Percentiles rank a stretch among this genome's conserved stretches.
phyloP scores from a whole-genome alignment of 2,113 vertebrate genomes.

The Myocastor coypus region DNA sequence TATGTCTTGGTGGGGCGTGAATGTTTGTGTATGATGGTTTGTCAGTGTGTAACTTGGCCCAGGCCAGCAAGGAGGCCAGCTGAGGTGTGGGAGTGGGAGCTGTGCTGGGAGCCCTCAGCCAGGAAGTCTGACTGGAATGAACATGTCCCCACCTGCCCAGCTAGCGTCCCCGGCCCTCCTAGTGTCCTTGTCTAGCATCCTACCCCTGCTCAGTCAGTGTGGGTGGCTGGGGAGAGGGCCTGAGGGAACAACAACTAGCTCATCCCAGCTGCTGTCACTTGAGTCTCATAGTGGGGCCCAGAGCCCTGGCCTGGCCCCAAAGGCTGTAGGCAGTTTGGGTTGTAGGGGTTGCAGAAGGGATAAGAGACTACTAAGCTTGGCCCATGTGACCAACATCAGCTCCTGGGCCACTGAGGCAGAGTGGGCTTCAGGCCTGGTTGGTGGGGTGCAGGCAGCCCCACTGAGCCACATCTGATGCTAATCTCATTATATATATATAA shows the following conservation, averaged over 20 bases:
- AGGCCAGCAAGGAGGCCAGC: not conserved
- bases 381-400: not conserved
- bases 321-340: not conserved
- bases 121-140: conserved; percentile 6
- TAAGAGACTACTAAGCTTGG: not conserved
- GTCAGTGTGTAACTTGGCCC: conserved; percentile 54
- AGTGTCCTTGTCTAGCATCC: conserved; percentile 9
- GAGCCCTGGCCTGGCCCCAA: not conserved
- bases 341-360: not conserved
- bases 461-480: not conserved
- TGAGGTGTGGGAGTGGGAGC: not conserved
- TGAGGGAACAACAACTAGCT: not conserved
- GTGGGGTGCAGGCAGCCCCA: not conserved
- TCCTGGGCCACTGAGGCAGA: not conserved
- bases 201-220: not conserved
- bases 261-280: not conserved
- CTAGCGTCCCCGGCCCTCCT: not conserved
- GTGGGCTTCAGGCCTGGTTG: not conserved
- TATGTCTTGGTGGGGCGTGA: not conserved
- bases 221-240: not conserved
- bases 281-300: not conserved
- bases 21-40: conserved; percentile 50
- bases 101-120: not conserved
- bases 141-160: conserved; percentile 20
- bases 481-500: not conserved